These are phyloP conservation scores for Gortyna flavago DNA, from an alignment of 2,888 invertebrate species.

Conservation along the genomic window DNA sequence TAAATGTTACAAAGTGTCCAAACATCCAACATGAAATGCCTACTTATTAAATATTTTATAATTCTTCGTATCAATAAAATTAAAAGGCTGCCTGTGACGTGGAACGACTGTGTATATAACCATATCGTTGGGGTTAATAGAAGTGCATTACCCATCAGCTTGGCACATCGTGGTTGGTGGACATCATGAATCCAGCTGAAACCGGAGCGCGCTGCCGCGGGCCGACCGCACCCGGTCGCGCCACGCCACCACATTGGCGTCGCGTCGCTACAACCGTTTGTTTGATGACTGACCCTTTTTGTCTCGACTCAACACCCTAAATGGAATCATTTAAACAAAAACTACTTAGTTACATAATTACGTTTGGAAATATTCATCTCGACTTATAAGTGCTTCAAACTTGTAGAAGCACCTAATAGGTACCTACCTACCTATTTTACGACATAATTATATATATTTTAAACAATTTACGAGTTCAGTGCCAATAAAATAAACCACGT, in stretches of 20 bases:
- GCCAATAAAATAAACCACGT: conserved; percentile 27
- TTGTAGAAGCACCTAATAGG: conserved; percentile 5
- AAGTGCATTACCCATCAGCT: conserved; percentile 75
- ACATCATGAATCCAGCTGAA: conserved; percentile 62
- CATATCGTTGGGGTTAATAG: conserved; percentile 74
- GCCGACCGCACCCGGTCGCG: conserved; percentile 63
- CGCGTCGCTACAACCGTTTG: conserved; percentile 48
- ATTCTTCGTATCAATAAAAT: conserved; percentile 53
- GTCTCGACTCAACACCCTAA: conserved; percentile 70
- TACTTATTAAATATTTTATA: conserved; percentile 37
- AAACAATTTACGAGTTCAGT: conserved; percentile 33
- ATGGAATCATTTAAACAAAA: conserved; percentile 74
- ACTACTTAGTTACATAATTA: not conserved
- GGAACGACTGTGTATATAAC: conserved; percentile 62
- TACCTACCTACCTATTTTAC: not conserved
- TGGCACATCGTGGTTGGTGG: conserved; percentile 63
- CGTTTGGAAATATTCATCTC: conserved; percentile 25
- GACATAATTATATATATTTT: not conserved
- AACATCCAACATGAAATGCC: conserved; percentile 12
- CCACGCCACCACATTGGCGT: conserved; percentile 36
- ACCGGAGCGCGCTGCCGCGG: conserved; percentile 68
- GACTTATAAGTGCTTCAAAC: conserved; percentile 6
- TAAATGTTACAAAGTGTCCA: conserved; percentile 6
- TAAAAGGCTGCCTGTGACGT: conserved; percentile 57
- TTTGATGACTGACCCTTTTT: conserved; percentile 75